Conservation (phyloP, 2,888 invertebrate species). For the Nomada flava region DNA sequence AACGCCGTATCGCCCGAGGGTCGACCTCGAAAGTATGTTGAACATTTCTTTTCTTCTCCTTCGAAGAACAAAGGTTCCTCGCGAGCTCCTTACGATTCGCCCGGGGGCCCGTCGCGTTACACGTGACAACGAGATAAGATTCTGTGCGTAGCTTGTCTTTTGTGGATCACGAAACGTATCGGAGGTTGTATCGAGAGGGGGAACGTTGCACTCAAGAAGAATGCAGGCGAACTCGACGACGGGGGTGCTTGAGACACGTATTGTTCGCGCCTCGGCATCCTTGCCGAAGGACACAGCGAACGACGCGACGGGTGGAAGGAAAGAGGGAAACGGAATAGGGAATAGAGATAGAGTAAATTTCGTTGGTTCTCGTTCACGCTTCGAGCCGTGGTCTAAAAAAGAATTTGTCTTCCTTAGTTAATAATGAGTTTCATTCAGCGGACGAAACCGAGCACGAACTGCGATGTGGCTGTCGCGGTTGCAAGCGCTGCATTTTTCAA, state of each 20-base stretch:
- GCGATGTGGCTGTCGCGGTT: constrained; percentile 52
- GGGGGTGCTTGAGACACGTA: constrained; percentile 39
- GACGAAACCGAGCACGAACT: constrained; percentile 41
- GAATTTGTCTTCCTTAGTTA: constrained; percentile 51
- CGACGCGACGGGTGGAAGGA: background rate
- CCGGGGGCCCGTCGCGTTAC: constrained; percentile 48
- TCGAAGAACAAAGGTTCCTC: constrained; percentile 60
- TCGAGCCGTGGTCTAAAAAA: constrained; percentile 31
- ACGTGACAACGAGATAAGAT: constrained; percentile 51
- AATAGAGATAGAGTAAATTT: constrained; percentile 19
- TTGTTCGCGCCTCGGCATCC: constrained; percentile 49
- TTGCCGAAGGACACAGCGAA: constrained; percentile 37
- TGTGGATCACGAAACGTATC: constrained; percentile 44
- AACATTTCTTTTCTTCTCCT: constrained; percentile 55
- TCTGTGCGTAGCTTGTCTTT: constrained; percentile 48
- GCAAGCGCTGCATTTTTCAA: constrained; percentile 63
- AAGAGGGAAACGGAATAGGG: background rate
- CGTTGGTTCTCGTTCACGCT: constrained; percentile 22
- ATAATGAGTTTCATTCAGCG: constrained; percentile 63
- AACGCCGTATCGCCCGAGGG: constrained; percentile 40
- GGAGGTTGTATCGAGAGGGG: constrained; percentile 6
- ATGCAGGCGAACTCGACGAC: constrained; percentile 31
- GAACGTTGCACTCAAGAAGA: constrained; percentile 14
- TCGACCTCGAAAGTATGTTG: constrained; percentile 58
- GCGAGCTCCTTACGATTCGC: constrained; percentile 51